Evolutionary conservation across 2,113 vertebrate species (phyloP).

Genomic region (Ptyas mucosa): DNA sequence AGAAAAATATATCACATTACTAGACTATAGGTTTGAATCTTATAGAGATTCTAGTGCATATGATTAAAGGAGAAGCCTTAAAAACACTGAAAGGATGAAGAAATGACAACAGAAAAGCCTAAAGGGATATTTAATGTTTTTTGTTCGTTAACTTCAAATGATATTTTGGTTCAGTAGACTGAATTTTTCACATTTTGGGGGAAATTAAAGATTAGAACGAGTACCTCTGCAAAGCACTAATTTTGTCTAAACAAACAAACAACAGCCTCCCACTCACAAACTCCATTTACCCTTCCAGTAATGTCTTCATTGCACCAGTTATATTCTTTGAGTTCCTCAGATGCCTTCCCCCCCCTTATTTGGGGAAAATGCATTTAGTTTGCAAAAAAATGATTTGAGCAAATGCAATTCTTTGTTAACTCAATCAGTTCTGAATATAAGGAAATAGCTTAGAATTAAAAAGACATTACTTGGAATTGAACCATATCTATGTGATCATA

Average conservation of each 20-base stretch:
- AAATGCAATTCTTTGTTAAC: neutral
- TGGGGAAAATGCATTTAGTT: neutral
- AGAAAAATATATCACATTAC: neutral
- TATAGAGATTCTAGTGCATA: constrained; percentile 1
- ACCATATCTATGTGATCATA: neutral
- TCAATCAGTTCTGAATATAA: neutral
- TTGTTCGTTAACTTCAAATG: neutral
- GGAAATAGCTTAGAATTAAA: constrained; percentile 7
- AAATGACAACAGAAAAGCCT: neutral
- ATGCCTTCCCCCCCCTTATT: neutral
- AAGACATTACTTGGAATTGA: neutral
- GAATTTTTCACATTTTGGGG: neutral
- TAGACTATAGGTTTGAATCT: constrained; percentile 4
- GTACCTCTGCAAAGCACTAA: neutral
- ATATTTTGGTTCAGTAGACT: neutral
- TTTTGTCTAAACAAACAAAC: neutral
- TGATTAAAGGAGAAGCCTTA: neutral
- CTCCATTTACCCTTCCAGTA: neutral
- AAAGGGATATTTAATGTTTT: neutral
- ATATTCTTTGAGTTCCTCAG: neutral
- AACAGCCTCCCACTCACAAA: neutral
- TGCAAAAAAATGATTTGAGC: neutral
- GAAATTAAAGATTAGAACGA: neutral
- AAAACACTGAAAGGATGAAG: neutral
- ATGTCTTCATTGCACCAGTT: neutral